A percentile compares a stretch with the other conserved stretches of the same genome.
phyloP scores from a whole-genome alignment of 1,140 invertebrate genomes.

The Arctopsyche grandis region DNA sequence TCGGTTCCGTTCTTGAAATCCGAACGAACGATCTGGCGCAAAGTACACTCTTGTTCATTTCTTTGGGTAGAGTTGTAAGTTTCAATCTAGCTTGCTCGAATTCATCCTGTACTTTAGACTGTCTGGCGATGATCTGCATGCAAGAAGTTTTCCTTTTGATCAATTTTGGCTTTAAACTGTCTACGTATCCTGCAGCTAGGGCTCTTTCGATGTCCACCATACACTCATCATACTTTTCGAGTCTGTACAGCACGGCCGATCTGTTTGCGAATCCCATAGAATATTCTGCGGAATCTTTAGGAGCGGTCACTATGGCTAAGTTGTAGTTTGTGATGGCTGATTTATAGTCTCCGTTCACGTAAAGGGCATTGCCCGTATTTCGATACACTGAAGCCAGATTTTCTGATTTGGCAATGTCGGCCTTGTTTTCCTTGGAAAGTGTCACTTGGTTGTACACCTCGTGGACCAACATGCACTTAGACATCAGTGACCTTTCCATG shows the following conservation, averaged over 20 bases:
- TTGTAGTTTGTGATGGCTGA: conserved; percentile 71
- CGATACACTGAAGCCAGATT: conserved; percentile 55
- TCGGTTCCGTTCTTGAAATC: conserved; percentile 63
- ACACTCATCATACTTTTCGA: conserved; percentile 71
- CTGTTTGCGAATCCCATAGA: conserved; percentile 74
- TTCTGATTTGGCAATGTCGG: background rate
- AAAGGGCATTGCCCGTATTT: conserved; percentile 68
- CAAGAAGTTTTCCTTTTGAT: conserved; percentile 65
- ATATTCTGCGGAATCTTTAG: conserved; percentile 66
- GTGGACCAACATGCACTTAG: background rate
- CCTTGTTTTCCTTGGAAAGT: background rate
- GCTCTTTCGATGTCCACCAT: conserved; percentile 68
- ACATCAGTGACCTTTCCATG: background rate
- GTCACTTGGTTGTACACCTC: background rate
- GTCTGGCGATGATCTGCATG: conserved; percentile 55
- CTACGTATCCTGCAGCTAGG: conserved; percentile 65
- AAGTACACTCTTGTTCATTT: conserved; percentile 56
- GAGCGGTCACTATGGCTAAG: conserved; percentile 70
- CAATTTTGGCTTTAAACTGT: conserved; percentile 66
- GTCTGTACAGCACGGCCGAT: conserved; percentile 74
- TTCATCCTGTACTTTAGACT: background rate
- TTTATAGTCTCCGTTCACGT: conserved; percentile 64
- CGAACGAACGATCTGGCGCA: conserved; percentile 70
- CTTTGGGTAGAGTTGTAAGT: background rate
- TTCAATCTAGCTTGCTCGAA: background rate